phyloP scores from a whole-genome alignment of 2,113 vertebrate genomes.

The Lipotes vexillifer region DNA sequence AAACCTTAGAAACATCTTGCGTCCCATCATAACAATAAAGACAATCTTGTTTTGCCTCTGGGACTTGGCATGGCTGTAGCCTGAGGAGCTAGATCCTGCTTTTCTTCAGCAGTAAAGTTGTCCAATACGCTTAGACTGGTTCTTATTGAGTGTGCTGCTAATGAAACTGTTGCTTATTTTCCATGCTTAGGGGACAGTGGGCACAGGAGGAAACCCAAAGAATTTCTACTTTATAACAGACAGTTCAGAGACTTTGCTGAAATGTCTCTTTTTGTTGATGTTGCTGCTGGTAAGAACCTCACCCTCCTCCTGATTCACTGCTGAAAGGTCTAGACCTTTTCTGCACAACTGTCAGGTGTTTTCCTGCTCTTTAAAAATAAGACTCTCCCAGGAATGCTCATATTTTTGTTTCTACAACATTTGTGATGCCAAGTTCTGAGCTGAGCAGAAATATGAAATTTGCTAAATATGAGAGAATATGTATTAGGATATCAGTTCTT shows the following conservation, averaged over 20 bases:
- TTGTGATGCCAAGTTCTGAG: neutral
- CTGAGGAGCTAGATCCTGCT: neutral
- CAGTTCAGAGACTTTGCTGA: neutral
- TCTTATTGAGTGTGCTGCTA: neutral
- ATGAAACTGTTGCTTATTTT: neutral
- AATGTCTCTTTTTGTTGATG: neutral
- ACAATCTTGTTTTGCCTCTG: neutral
- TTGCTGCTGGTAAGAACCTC: neutral
- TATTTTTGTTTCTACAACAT: neutral
- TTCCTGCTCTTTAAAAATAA: neutral
- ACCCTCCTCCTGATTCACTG: neutral
- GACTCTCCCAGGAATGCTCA: neutral
- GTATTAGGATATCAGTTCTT: neutral
- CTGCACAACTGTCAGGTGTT: neutral
- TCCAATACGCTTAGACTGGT: neutral
- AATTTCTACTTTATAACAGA: neutral
- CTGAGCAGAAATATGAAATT: neutral
- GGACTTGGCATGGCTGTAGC: neutral
- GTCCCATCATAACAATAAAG: neutral
- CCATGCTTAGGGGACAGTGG: neutral
- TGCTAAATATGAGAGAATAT: neutral
- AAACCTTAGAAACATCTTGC: neutral
- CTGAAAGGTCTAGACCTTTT: neutral
- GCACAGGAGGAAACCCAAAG: neutral
- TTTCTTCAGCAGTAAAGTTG: neutral